These are phyloP conservation scores for Ischnura elegans DNA, from an alignment of 2,888 invertebrate genomes.

Conservation along the genomic window DNA sequence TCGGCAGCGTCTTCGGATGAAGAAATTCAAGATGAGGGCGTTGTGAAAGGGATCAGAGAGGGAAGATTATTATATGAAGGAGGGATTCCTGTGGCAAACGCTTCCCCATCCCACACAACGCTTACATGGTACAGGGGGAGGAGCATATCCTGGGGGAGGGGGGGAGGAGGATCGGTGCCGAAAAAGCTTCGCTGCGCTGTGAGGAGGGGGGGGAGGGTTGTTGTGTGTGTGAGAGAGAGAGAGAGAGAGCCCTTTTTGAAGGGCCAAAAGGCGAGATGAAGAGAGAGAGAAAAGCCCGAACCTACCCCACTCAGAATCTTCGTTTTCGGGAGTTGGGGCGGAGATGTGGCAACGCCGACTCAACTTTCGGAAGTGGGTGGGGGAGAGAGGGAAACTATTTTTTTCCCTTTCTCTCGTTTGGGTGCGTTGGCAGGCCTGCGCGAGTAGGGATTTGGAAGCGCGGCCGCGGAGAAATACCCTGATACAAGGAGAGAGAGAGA, in stretches of 20 bases:
- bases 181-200: not conserved
- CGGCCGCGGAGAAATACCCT: not conserved
- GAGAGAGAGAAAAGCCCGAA: not conserved
- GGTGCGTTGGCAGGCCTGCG: not conserved
- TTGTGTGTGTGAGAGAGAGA: not conserved
- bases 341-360: slow-evolving; percentile 23
- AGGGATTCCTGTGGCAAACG: not conserved
- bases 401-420: not conserved
- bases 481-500: not conserved
- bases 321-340: not conserved
- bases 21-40: too few species aligned
- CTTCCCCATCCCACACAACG: not conserved
- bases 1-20: too few species aligned
- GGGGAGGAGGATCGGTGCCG: not conserved
- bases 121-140: not conserved
- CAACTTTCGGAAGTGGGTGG: not conserved
- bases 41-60: too few species aligned
- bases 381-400: not conserved
- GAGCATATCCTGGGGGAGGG: not conserved
- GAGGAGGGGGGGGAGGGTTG: not conserved
- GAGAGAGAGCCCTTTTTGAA: not conserved
- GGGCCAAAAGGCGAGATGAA: not conserved
- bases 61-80: too few species aligned
- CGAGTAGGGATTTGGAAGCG: not conserved
- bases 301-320: slow-evolving; percentile 59